Conservation (phyloP, 1,140 invertebrate species). For the Apis cerana region DNA sequence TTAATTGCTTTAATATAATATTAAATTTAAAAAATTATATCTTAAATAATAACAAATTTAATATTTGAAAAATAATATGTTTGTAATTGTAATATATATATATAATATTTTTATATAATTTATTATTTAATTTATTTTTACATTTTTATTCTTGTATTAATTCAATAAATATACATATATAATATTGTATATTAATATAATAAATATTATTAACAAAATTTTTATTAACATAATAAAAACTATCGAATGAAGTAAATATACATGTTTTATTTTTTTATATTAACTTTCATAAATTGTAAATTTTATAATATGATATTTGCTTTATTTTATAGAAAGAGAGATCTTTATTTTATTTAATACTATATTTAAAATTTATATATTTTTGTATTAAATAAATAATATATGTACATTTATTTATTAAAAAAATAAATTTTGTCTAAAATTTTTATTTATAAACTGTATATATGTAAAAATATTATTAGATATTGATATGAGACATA, state of each 20-base stretch:
- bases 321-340: neutral
- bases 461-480: slow-evolving; percentile 32
- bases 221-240: slow-evolving; percentile 38
- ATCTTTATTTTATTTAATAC: neutral
- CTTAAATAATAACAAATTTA: neutral
- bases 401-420: neutral
- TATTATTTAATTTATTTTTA: slow-evolving; percentile 11
- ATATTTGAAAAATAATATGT: neutral
- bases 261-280: slow-evolving; percentile 4
- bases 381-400: neutral
- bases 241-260: slow-evolving; percentile 22
- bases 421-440: slow-evolving; percentile 10
- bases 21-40: neutral
- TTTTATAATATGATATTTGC: slow-evolving; percentile 7
- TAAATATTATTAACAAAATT: slow-evolving; percentile 19
- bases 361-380: slow-evolving; percentile 7
- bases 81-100: neutral
- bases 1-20: neutral
- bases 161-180: neutral
- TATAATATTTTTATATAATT: slow-evolving; percentile 13
- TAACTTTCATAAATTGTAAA: slow-evolving; percentile 12
- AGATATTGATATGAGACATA: slow-evolving; percentile 10
- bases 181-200: slow-evolving; percentile 25
- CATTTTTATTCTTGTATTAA: neutral
- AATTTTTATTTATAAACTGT: neutral